Evolutionary conservation across 2,888 invertebrate species (phyloP), one percentile per base, ranked within the genome.

Genomic region (Cacoxenus indagator): DNA sequence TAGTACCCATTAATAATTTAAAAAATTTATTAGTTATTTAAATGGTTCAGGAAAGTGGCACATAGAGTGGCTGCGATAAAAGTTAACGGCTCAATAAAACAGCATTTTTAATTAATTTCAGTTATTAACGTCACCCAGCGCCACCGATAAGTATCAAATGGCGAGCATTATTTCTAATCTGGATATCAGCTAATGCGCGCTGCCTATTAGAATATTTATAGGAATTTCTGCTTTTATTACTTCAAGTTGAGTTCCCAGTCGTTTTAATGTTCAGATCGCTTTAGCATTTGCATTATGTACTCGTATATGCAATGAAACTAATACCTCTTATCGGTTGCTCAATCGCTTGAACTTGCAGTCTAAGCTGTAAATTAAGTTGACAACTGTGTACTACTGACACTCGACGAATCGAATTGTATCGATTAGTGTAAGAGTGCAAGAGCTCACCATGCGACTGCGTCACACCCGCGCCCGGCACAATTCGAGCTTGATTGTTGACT

Each of bases 311-410:
- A 80, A 81, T 81, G 78, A 81, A 81, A 81, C 81, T 78, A 81
- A 81, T 81, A 81, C 78, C 77, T 81, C 78, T 81, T 81, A 81
- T 81, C 80, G 77, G 73, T 77, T 78, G 81, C 81, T 77, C 81
- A 78, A 80, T 80, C 80, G 76, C 76, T 68, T 76, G 77, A 81
- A 81, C 81, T 81, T 81, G 81, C 81, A 81, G 77, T 80, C 81
- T 81, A 78, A 79, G 80, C 78, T 81, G 80, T 81, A 81, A 81
- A 81, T 81, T 81, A 81, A 81, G 80, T 81, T 81, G 80, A 81
- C 80, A 81, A 81, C 80, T 81, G 71, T 77, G 65, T 75, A 76
- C 78, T 81, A 51, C 64, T 51, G 64, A 51, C 64, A 64, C 29
- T 24, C 29, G 27, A 26, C n/a, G 37, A 37, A 37, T 37, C 37